Conservation (phyloP, 2,888 invertebrate species). For the Polietes domitor region DNA sequence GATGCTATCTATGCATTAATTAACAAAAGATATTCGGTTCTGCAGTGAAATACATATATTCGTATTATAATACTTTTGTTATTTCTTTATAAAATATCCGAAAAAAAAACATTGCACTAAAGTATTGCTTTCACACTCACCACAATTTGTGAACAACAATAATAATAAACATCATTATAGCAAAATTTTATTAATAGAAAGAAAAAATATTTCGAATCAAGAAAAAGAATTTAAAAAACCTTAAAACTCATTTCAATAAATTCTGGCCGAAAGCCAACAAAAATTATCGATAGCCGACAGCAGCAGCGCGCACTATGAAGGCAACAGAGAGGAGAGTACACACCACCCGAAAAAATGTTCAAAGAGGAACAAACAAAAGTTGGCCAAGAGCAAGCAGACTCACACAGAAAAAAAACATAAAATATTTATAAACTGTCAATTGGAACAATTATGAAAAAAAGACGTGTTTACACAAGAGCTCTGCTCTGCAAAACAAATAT, state of each 20-base stretch:
- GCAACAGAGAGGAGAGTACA: not conserved
- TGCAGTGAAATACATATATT: no score
- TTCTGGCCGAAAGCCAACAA: not conserved
- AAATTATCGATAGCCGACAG: not conserved
- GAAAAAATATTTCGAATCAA: not conserved
- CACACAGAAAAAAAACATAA: not conserved
- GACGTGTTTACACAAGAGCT: no score
- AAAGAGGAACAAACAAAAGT: not conserved
- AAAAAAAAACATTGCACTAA: not conserved
- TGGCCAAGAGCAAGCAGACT: not conserved
- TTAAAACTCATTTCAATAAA: conserved; percentile 17
- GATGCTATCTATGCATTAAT: no score
- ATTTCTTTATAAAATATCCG: no score
- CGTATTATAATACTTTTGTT: no score
- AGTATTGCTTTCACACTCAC: not conserved
- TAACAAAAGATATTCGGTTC: no score
- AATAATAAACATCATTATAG: conserved; percentile 3
- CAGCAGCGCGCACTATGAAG: not conserved
- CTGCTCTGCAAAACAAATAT: no score
- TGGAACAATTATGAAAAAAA: not conserved
- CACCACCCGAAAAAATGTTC: not conserved
- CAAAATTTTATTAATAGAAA: conserved; percentile 13
- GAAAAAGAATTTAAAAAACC: not conserved
- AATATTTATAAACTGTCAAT: not conserved
- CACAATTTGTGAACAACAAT: not conserved